phyloP scores from a whole-genome alignment of 2,797 vertebrate genomes.

The Rhinichthys osculus region DNA sequence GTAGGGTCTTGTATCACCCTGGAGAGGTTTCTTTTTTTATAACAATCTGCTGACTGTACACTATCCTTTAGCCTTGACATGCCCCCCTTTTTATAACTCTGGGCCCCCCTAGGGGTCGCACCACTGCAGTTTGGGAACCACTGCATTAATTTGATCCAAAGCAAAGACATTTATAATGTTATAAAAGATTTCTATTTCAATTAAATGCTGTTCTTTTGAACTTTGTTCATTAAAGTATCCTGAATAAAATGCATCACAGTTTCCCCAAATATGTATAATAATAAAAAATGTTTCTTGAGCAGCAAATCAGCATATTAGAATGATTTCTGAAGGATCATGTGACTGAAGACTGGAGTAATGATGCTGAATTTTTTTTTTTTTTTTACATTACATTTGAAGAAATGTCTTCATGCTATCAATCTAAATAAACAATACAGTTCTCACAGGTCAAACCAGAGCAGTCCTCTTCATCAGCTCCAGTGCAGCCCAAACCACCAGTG shows the following conservation, averaged over 20 bases:
- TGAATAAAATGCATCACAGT: background rate
- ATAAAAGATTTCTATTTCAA: no score
- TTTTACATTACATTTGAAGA: background rate
- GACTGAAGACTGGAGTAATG: background rate
- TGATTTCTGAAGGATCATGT: background rate
- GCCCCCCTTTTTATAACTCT: background rate
- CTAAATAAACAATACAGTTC: background rate
- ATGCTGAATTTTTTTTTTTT: background rate
- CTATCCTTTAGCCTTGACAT: background rate
- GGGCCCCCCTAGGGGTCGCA: no score
- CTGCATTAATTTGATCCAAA: background rate
- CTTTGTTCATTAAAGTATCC: background rate
- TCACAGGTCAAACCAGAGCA: constrained; percentile 53
- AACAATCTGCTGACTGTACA: background rate
- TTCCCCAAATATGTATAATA: background rate
- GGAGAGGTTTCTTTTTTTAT: background rate
- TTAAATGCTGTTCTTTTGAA: background rate
- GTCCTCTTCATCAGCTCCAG: constrained; percentile 60
- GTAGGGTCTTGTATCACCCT: background rate
- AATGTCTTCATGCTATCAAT: background rate
- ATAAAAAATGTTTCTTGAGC: background rate
- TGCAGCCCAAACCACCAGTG: constrained; percentile 53
- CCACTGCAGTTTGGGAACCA: background rate
- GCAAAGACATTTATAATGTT: background rate
- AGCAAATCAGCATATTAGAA: background rate